Conservation (phyloP, 2,113 vertebrate species). For the Dipodomys merriami region DNA sequence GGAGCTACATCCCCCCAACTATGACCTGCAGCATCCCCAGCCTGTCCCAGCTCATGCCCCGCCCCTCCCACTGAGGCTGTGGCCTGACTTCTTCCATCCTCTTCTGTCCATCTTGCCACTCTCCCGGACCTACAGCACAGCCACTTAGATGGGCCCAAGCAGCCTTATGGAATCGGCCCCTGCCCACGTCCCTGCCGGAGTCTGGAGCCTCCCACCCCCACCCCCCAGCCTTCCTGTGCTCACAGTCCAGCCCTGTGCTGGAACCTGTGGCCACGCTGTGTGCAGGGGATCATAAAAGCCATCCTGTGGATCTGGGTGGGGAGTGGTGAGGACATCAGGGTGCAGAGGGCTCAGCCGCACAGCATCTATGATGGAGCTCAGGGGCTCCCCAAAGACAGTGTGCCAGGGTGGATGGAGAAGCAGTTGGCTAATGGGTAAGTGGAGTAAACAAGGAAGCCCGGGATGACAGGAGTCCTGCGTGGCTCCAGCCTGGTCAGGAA, state of each 20-base stretch:
- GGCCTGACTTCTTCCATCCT: not conserved
- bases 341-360: too few relatives aligned
- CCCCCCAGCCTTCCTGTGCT: too few relatives aligned
- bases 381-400: too few relatives aligned
- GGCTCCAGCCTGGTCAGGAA: not conserved
- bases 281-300: too few relatives aligned
- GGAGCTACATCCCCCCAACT: too few relatives aligned
- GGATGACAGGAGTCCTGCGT: too few relatives aligned
- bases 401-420: not conserved
- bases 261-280: too few relatives aligned
- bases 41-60: too few relatives aligned
- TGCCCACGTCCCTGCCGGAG: not conserved
- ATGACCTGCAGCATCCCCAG: too few relatives aligned
- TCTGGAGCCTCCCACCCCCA: not conserved
- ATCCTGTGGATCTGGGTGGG: not conserved
- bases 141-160: accelerated
- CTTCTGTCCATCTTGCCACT: accelerated
- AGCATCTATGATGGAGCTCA: not conserved
- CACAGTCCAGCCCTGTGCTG: not conserved
- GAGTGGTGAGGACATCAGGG: not conserved
- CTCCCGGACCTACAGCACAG: not conserved
- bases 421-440: accelerated
- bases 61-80: too few relatives aligned
- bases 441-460: not conserved
- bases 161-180: not conserved